Percentiles rank a stretch among this genome's conserved stretches.
phyloP scores from a whole-genome alignment of 2,797 vertebrate genomes.

The Gymnoscopelus microlampas region DNA sequence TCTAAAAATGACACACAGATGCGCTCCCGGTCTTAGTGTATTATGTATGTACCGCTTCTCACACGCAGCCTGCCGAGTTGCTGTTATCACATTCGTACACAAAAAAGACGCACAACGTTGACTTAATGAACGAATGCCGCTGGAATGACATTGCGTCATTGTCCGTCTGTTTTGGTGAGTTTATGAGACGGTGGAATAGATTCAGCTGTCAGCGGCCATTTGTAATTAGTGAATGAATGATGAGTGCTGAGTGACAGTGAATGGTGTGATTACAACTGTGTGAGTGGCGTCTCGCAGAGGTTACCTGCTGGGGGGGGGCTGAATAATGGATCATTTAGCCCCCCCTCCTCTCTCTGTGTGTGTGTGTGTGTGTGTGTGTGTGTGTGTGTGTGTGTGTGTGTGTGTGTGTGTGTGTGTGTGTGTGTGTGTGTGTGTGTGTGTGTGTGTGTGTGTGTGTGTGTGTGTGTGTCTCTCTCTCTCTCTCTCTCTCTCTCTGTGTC shows the following conservation, averaged over 20 bases:
- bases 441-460: too few species aligned
- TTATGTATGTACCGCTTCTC: too few species aligned
- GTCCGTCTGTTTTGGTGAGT: neutral
- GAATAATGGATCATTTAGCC: conserved; percentile 40
- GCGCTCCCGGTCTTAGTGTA: too few species aligned
- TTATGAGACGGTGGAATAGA: conserved; percentile 25
- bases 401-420: too few species aligned
- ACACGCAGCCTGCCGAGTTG: neutral
- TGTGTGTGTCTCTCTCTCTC: too few species aligned
- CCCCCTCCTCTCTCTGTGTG: too few species aligned
- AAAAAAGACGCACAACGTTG: neutral
- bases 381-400: too few species aligned
- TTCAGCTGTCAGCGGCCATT: neutral
- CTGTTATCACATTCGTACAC: conserved; percentile 28
- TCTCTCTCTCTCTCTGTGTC: too few species aligned
- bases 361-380: too few species aligned
- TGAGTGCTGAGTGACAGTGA: conserved; percentile 28
- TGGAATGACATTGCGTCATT: neutral
- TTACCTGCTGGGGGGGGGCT: conserved; percentile 41
- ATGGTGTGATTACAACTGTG: conserved; percentile 55
- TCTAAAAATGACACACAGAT: too few species aligned
- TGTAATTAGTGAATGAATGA: conserved; percentile 38
- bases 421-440: too few species aligned
- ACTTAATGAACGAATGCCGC: conserved; percentile 8
- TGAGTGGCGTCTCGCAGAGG: conserved; percentile 31